These are phyloP conservation scores for Eilema caniola DNA, from an alignment of 2,888 invertebrate genomes.

Conservation along the genomic window DNA sequence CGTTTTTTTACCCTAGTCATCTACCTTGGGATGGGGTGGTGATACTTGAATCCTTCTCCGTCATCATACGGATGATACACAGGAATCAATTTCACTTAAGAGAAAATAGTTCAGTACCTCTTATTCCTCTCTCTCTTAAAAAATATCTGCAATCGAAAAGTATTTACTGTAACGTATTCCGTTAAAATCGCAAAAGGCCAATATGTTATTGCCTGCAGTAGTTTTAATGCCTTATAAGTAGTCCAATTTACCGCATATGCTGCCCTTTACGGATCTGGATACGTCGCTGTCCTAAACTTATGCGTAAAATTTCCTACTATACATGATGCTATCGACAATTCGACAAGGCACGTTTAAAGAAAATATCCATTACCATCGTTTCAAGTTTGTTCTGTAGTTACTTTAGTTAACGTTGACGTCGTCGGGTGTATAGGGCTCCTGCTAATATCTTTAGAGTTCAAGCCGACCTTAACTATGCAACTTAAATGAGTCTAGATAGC, in stretches of 20 bases:
- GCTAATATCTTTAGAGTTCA: neutral
- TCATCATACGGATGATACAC: too few relatives aligned
- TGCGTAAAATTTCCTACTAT: constrained; percentile 39
- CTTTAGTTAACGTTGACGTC: neutral
- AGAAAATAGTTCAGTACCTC: too few relatives aligned
- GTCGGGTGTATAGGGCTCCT: too few relatives aligned
- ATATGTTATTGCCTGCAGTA: neutral
- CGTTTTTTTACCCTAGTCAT: too few relatives aligned
- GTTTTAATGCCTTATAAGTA: neutral
- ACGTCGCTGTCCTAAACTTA: constrained; percentile 32
- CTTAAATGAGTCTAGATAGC: too few relatives aligned
- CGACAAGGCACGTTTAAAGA: constrained; percentile 46
- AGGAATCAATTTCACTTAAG: too few relatives aligned
- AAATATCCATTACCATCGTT: constrained; percentile 41
- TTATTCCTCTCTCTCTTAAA: too few relatives aligned
- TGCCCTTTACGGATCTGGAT: constrained; percentile 13
- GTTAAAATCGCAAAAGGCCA: neutral
- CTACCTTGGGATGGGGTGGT: too few relatives aligned
- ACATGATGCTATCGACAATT: constrained; percentile 54
- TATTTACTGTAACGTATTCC: too few relatives aligned
- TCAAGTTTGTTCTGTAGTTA: neutral
- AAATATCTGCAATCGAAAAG: too few relatives aligned
- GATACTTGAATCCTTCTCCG: too few relatives aligned
- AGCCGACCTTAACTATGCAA: too few relatives aligned
- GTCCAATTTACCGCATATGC: constrained; percentile 2